Percentiles rank a stretch among this genome's conserved stretches.
Conservation (phyloP, 2,113 vertebrate species). For the Calonectris borealis region DNA sequence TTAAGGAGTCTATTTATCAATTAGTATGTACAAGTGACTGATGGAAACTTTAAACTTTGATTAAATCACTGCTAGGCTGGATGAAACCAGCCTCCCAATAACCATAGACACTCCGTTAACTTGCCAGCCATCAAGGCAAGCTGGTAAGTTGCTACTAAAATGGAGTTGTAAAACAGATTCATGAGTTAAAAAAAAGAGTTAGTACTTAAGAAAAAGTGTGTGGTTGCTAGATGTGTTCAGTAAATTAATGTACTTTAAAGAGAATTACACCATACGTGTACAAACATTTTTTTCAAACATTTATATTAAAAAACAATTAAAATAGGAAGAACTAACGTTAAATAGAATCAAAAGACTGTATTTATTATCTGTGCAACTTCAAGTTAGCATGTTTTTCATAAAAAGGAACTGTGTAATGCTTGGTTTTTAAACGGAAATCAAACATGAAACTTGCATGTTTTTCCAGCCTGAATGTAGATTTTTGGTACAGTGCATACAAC, state of each 20-base stretch:
- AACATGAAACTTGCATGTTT: not conserved
- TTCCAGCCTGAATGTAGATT: not conserved
- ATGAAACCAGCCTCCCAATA: not conserved
- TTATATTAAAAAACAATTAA: not conserved
- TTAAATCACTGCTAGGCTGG: not conserved
- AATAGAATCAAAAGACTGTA: not conserved
- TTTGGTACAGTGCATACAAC: not conserved
- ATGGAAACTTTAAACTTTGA: not conserved
- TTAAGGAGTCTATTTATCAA: not conserved
- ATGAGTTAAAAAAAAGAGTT: not conserved
- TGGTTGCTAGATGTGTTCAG: not conserved
- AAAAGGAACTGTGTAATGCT: not conserved
- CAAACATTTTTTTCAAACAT: not conserved
- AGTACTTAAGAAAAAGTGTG: not conserved
- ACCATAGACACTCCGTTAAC: not conserved
- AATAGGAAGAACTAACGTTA: not conserved
- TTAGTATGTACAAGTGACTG: not conserved
- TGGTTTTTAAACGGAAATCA: not conserved
- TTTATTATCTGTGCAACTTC: not conserved
- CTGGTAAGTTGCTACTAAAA: not conserved
- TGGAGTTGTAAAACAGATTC: not conserved
- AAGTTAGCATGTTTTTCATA: not conserved
- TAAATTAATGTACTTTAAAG: not conserved
- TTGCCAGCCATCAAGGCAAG: not conserved
- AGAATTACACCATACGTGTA: fast-evolving